A percentile compares a stretch with the other conserved stretches of the same genome.
These are phyloP conservation scores for Mareca strepera DNA, from an alignment of 2,797 vertebrate species.

Conservation along the genomic window DNA sequence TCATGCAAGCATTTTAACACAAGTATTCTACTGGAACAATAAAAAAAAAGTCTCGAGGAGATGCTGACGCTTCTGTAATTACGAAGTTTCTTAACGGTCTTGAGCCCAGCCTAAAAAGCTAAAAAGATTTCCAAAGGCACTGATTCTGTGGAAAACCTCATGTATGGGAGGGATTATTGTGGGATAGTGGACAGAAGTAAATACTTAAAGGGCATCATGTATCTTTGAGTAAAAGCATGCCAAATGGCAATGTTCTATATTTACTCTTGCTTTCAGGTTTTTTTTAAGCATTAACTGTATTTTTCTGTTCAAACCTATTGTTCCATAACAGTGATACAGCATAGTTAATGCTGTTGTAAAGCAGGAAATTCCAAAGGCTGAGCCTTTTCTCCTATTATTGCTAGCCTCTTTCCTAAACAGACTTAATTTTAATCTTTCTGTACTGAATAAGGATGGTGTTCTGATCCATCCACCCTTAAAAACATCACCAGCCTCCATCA, in stretches of 20 bases:
- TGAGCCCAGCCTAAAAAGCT: not conserved
- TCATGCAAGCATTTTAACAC: not conserved
- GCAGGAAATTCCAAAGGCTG: not conserved
- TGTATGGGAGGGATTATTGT: not conserved
- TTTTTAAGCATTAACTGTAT: slow-evolving; percentile 1
- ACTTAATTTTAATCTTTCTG: not conserved
- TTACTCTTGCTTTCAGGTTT: not conserved
- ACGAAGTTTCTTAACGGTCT: not conserved
- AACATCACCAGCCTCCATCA: not conserved
- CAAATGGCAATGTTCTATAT: not conserved
- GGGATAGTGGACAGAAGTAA: not conserved
- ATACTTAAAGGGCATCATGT: not conserved
- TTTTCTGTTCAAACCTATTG: slow-evolving; percentile 17
- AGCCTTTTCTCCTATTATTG: slow-evolving; percentile 28
- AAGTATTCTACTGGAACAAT: not conserved
- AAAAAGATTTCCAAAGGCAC: not conserved
- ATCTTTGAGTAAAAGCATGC: not conserved
- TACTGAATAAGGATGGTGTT: slow-evolving; percentile 57
- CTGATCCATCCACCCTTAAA: slow-evolving; percentile 49
- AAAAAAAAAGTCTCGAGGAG: not conserved
- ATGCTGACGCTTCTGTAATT: not conserved
- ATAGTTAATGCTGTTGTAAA: slow-evolving; percentile 4
- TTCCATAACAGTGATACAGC: slow-evolving; percentile 4
- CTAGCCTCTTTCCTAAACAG: slow-evolving; percentile 30
- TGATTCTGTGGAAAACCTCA: slow-evolving; percentile 1